Base-by-base conservation (phyloP, 2,888 invertebrate genomes). In the Limnephilus marmoratus region DNA sequence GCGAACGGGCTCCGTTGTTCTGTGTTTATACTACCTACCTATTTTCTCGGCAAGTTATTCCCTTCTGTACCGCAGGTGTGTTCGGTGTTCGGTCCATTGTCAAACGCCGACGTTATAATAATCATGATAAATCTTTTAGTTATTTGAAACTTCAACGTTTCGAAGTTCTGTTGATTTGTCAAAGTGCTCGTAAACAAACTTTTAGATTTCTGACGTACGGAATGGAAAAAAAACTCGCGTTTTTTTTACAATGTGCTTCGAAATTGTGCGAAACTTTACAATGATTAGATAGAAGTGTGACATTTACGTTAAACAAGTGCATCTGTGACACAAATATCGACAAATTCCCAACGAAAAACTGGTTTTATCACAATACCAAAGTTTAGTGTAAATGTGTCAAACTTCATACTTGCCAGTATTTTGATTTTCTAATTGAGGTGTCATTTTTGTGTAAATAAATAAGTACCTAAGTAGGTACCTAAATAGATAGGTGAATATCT, bases 401-500 rank as follows among this genome's bases (percentile, higher is more conserved):
- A 24, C 83, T 31, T 68, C 68, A 68, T 68, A 68, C n/a, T n/a
- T 49, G 15, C 49, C 49, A 5, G 7, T 3, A 24, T 34, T 41
- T 83, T 15, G 37, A 24, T 37, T 83, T 83, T 37, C 37, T 41
- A 83, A 37, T 37, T 83, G 83, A 83, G 18, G 37, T 24, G 83
- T 83, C n/a, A 83, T 83, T 83, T 83, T 83, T 83, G 37, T 83
- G 37, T 37, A 18, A 83, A 83, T n/a, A 68, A 68, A n/a, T 53
- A 53, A 24, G 53, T 45, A 45, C 12, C 45, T 45, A 41, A 1
- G 41, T 45, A 45, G 45, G 45, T 45, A 45, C 45, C 45, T 13
- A 45, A 45, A 13, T 24, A 68, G 68, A 24, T 68, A 3, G 24
- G n/a, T 68, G 7, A 24, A 68, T n/a, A 68, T 68, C 68, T 68